Evolutionary conservation across 1,140 invertebrate species (phyloP).

Genomic region (Conopomorpha cramerella): DNA sequence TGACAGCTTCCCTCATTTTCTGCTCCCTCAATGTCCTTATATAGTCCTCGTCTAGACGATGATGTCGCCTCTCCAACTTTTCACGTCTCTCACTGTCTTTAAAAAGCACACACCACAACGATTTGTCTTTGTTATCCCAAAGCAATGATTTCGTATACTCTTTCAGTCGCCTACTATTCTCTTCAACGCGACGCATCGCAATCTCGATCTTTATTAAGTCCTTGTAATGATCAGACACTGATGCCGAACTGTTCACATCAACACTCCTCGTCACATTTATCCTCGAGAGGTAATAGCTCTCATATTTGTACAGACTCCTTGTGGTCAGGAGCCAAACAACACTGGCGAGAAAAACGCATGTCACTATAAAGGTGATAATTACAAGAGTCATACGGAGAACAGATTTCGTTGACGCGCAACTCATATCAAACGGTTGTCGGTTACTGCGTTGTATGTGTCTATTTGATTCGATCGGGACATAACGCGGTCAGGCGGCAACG

Average conservation of each 20-base stretch:
- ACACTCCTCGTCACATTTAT: slow-evolving; percentile 48
- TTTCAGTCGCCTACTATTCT: slow-evolving; percentile 54
- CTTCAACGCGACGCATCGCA: slow-evolving; percentile 53
- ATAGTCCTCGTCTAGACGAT: slow-evolving; percentile 34
- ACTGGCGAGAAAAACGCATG: slow-evolving; percentile 46
- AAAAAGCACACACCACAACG: slow-evolving; percentile 59
- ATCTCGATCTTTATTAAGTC: slow-evolving; percentile 60
- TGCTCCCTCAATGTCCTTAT: slow-evolving; percentile 39
- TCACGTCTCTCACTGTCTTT: slow-evolving; percentile 52
- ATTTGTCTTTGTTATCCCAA: slow-evolving; percentile 60
- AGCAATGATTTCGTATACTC: slow-evolving; percentile 54
- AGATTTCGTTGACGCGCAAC: slow-evolving; percentile 41
- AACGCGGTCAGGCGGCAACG: slow-evolving; percentile 24
- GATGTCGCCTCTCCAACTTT: slow-evolving; percentile 16
- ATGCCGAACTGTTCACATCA: slow-evolving; percentile 24
- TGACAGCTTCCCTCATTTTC: slow-evolving; percentile 36
- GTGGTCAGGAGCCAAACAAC: slow-evolving; percentile 46
- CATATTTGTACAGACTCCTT: slow-evolving; percentile 36
- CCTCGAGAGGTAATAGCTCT: slow-evolving; percentile 58
- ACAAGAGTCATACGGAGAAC: slow-evolving; percentile 44
- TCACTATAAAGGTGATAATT: slow-evolving; percentile 42
- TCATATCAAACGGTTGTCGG: too few relatives aligned
- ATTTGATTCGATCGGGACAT: slow-evolving; percentile 37
- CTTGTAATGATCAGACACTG: slow-evolving; percentile 50
- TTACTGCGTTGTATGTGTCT: slow-evolving; percentile 49